These are phyloP conservation scores for Laupala kohalensis DNA, from an alignment of 1,140 invertebrate species.

Conservation along the genomic window DNA sequence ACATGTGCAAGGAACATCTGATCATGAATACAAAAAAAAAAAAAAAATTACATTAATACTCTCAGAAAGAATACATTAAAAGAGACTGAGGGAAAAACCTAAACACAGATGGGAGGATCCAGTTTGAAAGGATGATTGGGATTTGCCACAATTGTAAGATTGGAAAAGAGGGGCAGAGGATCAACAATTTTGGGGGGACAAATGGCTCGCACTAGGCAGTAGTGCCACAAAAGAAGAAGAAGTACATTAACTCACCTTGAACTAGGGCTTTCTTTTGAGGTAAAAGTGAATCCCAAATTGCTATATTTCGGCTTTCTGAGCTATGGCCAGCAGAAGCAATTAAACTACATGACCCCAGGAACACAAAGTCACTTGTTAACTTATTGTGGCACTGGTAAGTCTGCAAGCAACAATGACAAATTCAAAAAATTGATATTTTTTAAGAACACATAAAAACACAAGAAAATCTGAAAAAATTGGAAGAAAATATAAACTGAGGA, in stretches of 20 bases:
- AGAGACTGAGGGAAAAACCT: no score
- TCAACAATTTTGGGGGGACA: no score
- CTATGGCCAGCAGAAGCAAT: conserved; percentile 95
- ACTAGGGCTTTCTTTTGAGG: conserved; percentile 88
- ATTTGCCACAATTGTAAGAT: no score
- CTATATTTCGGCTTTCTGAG: conserved; percentile 94
- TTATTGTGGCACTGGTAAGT: conserved; percentile 95
- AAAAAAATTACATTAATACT: no score
- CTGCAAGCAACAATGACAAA: conserved; percentile 41
- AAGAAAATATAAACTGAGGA: background rate
- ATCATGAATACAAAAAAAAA: no score
- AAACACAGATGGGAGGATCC: no score
- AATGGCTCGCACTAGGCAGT: no score
- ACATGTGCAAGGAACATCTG: no score
- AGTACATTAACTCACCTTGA: conserved; percentile 45
- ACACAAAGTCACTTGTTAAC: conserved; percentile 93
- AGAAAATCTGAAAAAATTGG: background rate
- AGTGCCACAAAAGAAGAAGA: background rate
- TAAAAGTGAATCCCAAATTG: conserved; percentile 94
- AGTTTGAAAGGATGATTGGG: no score
- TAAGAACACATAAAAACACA: background rate
- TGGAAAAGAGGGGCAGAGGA: no score
- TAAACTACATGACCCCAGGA: conserved; percentile 92
- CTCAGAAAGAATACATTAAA: no score
- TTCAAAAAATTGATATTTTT: background rate